phyloP scores from a whole-genome alignment of 1,140 invertebrate genomes.

The Rhynchophorus ferrugineus region DNA sequence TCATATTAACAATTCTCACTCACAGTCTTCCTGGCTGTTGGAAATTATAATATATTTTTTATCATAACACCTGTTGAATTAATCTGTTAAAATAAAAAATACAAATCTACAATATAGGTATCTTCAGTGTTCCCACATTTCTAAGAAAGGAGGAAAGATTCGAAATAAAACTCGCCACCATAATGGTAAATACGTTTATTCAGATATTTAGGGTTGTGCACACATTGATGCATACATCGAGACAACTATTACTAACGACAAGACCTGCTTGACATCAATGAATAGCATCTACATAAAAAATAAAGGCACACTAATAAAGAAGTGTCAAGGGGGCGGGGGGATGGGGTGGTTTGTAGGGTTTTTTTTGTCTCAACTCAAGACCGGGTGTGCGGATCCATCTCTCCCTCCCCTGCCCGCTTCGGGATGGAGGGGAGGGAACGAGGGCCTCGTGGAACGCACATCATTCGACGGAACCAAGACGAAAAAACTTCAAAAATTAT shows the following conservation, averaged over 20 bases:
- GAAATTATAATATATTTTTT: no score
- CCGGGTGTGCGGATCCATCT: background rate
- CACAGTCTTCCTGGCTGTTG: no score
- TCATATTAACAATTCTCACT: no score
- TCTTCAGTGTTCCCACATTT: no score
- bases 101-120: no score
- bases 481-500: background rate
- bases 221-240: conserved; percentile 10
- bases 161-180: no score
- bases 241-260: conserved; percentile 31
- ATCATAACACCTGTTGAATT: no score
- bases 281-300: conserved; percentile 25
- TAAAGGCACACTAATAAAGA: conserved; percentile 26
- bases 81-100: no score
- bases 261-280: conserved; percentile 39
- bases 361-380: background rate
- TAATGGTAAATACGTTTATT: conserved; percentile 7
- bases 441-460: background rate
- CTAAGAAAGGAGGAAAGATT: no score
- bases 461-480: background rate
- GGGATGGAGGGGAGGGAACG: background rate
- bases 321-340: background rate
- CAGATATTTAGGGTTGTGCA: conserved; percentile 4
- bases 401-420: background rate
- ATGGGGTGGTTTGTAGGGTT: background rate